Base-by-base conservation (phyloP, 2,888 invertebrate species). In the Yponomeuta evonymella region DNA sequence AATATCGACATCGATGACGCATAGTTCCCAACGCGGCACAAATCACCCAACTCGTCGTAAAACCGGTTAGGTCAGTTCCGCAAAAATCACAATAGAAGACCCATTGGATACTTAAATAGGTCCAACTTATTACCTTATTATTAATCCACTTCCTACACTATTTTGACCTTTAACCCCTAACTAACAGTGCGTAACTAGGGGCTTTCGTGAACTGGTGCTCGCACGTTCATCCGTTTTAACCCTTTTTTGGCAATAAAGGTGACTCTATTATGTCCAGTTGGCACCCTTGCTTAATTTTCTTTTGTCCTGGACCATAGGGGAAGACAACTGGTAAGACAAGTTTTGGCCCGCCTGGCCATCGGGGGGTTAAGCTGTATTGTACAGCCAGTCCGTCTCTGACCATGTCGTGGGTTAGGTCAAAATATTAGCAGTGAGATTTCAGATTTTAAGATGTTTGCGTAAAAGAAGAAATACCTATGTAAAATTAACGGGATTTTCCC, bases 241-340 rank as follows among this genome's bases (percentile, higher is more conserved):
- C 79, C 81, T 81, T 81, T 81, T 79, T 82, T 70, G 75, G 15
- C 70, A 8, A 29, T 74, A 73, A 79, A 83, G 79, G 79, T 79
- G 79, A 83, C 81, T 84, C 88, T 80, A 83, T 90, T 89, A 85
- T 90, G 91, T 89, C 90, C 91, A 88, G 86, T 87, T 82, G 74
- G 83, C 83, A 88, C 90, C 90, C 90, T 87, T 84, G 66, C 30
- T 36, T 76, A 73, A 75, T 77, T 78, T 79, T 15, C 84, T 83
- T 84, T 89, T 86, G 87, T 86, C 74, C 76, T 72, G 75, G 79
- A 75, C 88, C 86, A 80, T 76, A 75, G 75, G 80, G 79, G 77
- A 90, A 91, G 91, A 91, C 87, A 92, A 92, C 92, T 86, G 90
- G 92, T 90, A 91, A 92, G 92, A 92, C 92, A 89, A 82, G 85